Conservation (phyloP, 2,888 invertebrate species). For the Lasioglossum pauxillum region DNA sequence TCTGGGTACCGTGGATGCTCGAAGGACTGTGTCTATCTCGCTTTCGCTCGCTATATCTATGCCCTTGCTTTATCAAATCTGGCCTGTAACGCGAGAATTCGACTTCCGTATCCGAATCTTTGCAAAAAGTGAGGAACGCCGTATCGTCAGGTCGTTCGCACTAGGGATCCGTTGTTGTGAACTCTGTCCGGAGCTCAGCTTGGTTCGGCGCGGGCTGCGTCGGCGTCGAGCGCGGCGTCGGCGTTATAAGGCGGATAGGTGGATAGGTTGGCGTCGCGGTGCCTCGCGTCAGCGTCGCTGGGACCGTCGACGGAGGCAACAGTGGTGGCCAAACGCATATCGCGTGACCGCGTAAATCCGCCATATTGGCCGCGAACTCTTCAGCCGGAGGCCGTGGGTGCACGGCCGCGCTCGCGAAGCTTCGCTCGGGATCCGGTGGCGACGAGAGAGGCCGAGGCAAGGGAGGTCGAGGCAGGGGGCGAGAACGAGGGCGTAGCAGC, state of each 20-base stretch:
- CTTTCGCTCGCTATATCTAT: not conserved
- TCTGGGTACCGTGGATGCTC: not conserved
- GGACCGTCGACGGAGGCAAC: slow-evolving; percentile 68
- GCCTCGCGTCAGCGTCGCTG: slow-evolving; percentile 80
- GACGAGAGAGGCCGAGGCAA: not conserved
- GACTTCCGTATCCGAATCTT: not conserved
- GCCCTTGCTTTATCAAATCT: not conserved
- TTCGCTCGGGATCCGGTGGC: slow-evolving; percentile 27
- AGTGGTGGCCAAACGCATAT: slow-evolving; percentile 75
- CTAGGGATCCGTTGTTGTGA: slow-evolving; percentile 50
- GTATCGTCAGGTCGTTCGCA: slow-evolving; percentile 67
- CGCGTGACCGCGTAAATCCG: slow-evolving; percentile 72
- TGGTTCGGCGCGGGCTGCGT: slow-evolving; percentile 54
- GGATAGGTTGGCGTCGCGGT: slow-evolving; percentile 79
- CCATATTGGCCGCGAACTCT: slow-evolving; percentile 77
- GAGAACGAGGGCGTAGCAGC: slow-evolving; percentile 77
- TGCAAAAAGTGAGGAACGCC: not conserved
- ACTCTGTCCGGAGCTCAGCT: slow-evolving; percentile 38
- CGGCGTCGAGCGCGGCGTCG: slow-evolving; percentile 50
- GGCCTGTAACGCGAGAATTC: not conserved
- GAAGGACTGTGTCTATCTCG: not conserved
- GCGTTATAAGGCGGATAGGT: slow-evolving; percentile 64
- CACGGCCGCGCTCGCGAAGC: slow-evolving; percentile 46
- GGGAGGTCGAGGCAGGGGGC: slow-evolving; percentile 70
- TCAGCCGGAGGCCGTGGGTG: slow-evolving; percentile 35